Percentiles rank a stretch among this genome's conserved stretches.
phyloP scores from a whole-genome alignment of 2,113 vertebrate genomes.

The Stercorarius parasiticus region DNA sequence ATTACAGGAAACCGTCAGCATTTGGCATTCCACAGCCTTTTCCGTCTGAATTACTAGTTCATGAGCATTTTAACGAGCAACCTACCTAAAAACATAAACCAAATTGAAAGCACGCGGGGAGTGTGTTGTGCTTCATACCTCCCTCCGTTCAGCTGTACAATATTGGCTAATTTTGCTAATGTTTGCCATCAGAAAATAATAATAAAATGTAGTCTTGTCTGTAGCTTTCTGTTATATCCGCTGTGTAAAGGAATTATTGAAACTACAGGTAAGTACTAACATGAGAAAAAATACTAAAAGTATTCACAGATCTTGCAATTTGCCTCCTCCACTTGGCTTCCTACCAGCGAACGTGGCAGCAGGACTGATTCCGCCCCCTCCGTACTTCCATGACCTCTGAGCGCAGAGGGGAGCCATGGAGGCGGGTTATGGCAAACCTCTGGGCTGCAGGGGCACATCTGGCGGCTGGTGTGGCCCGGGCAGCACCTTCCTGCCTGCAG shows the following conservation, averaged over 20 bases:
- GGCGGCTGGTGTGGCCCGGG: accelerated
- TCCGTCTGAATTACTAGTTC: neutral
- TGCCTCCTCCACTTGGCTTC: neutral
- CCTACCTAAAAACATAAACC: neutral
- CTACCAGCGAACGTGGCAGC: no score
- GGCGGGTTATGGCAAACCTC: accelerated
- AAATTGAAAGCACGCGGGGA: neutral
- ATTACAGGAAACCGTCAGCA: neutral
- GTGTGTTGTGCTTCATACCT: neutral
- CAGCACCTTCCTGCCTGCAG: neutral
- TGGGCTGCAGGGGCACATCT: neutral
- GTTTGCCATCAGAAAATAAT: neutral
- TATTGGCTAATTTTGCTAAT: neutral
- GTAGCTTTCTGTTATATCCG: neutral
- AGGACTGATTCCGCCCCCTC: neutral
- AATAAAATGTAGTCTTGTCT: neutral
- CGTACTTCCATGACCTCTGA: accelerated
- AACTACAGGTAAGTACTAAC: neutral
- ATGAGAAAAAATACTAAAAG: neutral
- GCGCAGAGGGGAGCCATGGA: accelerated
- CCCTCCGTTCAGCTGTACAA: accelerated
- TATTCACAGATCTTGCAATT: no score
- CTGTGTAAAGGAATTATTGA: neutral
- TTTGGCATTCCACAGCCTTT: neutral
- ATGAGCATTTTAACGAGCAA: neutral